A percentile compares a stretch with the other conserved stretches of the same genome.
Conservation (phyloP, 2,888 invertebrate genomes). For the Kuschelorhynchus macadamiae region DNA sequence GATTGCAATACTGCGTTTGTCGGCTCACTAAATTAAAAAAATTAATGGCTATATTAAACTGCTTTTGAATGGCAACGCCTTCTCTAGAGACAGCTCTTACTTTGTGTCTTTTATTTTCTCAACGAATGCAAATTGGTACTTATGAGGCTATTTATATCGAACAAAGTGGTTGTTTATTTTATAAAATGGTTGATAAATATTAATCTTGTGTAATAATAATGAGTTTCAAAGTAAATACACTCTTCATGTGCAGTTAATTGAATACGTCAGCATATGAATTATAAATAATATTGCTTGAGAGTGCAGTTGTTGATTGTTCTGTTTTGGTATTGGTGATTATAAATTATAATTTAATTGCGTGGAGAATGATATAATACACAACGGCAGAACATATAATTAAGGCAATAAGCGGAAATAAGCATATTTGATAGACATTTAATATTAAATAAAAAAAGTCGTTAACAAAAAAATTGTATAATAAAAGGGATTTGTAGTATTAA, state of each 20-base stretch:
- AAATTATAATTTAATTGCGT: no score
- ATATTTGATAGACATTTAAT: no score
- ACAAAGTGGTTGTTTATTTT: constrained; percentile 49
- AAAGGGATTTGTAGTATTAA: no score
- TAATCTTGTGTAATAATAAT: constrained; percentile 41
- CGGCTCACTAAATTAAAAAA: constrained; percentile 66
- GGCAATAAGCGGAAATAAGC: no score
- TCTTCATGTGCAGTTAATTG: constrained; percentile 39
- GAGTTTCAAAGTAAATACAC: constrained; percentile 45
- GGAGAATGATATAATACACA: no score
- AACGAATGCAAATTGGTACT: constrained; percentile 44
- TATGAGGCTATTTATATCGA: constrained; percentile 44
- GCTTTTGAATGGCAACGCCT: constrained; percentile 59
- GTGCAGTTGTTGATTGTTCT: constrained; percentile 11
- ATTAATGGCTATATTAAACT: constrained; percentile 67
- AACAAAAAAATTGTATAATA: no score
- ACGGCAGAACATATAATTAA: no score
- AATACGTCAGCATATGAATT: constrained; percentile 37
- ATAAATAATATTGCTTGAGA: constrained; percentile 11
- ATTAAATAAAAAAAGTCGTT: no score
- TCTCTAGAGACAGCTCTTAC: constrained; percentile 34
- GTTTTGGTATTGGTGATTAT: neutral
- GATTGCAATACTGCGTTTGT: constrained; percentile 62
- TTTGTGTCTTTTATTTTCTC: constrained; percentile 38
- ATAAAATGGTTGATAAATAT: constrained; percentile 40